Evolutionary conservation across 2,888 invertebrate species (phyloP).

Genomic region (Lasioglossum morio): DNA sequence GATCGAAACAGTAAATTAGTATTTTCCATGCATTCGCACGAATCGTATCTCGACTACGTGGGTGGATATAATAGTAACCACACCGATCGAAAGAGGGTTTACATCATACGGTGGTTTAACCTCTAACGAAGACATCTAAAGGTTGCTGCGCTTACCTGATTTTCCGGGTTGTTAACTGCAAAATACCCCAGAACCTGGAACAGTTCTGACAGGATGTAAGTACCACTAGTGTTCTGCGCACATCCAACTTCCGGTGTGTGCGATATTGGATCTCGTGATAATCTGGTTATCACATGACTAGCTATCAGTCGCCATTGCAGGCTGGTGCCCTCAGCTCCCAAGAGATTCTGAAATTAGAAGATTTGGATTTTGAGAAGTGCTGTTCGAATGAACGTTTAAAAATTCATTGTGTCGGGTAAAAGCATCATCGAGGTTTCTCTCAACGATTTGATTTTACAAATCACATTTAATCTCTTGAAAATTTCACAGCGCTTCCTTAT

Average conservation of each 20-base stretch:
- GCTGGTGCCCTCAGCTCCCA: slow-evolving; percentile 94
- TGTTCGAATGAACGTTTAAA: background rate
- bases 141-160: slow-evolving; percentile 87
- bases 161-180: slow-evolving; percentile 91
- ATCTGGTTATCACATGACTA: slow-evolving; percentile 91
- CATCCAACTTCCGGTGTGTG: slow-evolving; percentile 76
- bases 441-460: background rate
- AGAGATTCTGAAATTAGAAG: slow-evolving; percentile 87
- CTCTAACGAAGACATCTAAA: background rate
- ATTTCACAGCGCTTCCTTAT: background rate
- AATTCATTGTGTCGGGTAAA: background rate
- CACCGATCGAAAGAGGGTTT: background rate
- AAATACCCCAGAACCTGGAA: slow-evolving; percentile 94
- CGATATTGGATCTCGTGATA: slow-evolving; percentile 85
- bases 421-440: background rate
- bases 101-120: background rate
- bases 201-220: slow-evolving; percentile 91
- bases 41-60: background rate
- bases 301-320: slow-evolving; percentile 95
- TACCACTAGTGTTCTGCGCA: slow-evolving; percentile 84
- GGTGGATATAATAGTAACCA: background rate
- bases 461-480: background rate
- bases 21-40: background rate
- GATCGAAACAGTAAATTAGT: background rate
- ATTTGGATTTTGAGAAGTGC: slow-evolving; percentile 24